Conservation (phyloP, 2,797 vertebrate species). For the Enteromius afrohamiltoni region DNA sequence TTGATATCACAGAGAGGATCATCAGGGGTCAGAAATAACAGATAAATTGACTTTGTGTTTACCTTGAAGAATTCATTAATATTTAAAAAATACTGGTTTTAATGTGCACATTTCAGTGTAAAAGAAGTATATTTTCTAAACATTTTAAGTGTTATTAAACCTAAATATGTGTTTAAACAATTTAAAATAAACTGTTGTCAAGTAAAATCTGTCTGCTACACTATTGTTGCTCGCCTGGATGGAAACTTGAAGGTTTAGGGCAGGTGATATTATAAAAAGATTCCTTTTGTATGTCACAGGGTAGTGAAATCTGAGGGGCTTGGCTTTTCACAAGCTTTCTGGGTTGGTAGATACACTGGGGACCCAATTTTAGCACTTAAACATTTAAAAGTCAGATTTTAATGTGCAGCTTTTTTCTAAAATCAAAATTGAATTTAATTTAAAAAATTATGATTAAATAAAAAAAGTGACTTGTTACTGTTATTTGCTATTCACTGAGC, state of each 20-base stretch:
- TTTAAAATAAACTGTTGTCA: background rate
- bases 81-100: background rate
- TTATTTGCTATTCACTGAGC: conserved; percentile 7
- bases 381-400: background rate
- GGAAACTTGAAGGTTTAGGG: background rate
- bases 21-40: background rate
- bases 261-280: background rate
- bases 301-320: too few relatives aligned
- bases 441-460: too few relatives aligned
- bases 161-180: background rate
- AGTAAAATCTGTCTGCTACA: too few relatives aligned
- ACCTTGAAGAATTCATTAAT: background rate
- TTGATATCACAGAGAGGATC: background rate
- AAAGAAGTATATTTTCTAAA: background rate
- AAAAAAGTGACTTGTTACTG: background rate
- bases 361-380: background rate
- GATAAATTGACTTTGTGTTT: background rate
- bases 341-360: background rate
- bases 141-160: background rate
- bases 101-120: background rate
- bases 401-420: background rate
- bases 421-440: too few relatives aligned
- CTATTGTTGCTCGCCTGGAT: too few relatives aligned
- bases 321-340: background rate
- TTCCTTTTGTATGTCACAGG: background rate